Evolutionary conservation across 2,113 vertebrate genomes (phyloP), one percentile per base, ranked within the genome.

Genomic region (Chaenocephalus aceratus): DNA sequence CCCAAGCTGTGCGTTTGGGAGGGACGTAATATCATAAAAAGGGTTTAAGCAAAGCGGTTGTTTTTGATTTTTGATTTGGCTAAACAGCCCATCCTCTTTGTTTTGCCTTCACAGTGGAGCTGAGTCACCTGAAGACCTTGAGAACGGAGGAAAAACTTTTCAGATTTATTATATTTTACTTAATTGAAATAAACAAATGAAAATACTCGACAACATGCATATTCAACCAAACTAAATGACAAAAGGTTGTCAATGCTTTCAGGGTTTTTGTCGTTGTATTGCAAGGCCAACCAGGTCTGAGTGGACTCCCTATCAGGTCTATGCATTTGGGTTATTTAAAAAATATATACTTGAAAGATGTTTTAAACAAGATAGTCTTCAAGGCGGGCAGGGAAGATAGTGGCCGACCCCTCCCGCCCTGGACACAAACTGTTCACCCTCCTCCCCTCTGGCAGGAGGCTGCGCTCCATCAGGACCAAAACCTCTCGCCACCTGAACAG

Each of bases 1-100:
- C 86, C 82, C 79, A 65, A 75, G 75, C 78, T 77, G 79, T 79
- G 88, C 78, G 64, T 86, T 77, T 62, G 58, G 75, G 84, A 85
- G 69, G 75, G 60, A 83, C 1, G 45, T 54, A 58, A 30, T 86
- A 85, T 86, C 26, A 26, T 45, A 59, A 56, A 64, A 30, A 70
- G 65, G 54, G 66, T 78, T 87, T 62, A 79, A 83, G 84, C 82
- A 88, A 75, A 79, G 76, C 75, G 67, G 58, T 80, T 76, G 77
- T 52, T 82, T 88, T 79, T 75, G 77, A 58, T 77, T 83, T 88
- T 81, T 41, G 1, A 41, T 41, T 71, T 63, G 8, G 49, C 74
- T 41, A 79, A 83, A 53, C 49, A 49, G 61, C 23, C 34, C 6
- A 3, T 77, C 59, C 0, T 72, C 13, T 87, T 78, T 85, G 52